Evolutionary conservation across 2,113 vertebrate species (phyloP), one percentile per base, ranked within the genome.

Genomic region (Nothocercus julius): DNA sequence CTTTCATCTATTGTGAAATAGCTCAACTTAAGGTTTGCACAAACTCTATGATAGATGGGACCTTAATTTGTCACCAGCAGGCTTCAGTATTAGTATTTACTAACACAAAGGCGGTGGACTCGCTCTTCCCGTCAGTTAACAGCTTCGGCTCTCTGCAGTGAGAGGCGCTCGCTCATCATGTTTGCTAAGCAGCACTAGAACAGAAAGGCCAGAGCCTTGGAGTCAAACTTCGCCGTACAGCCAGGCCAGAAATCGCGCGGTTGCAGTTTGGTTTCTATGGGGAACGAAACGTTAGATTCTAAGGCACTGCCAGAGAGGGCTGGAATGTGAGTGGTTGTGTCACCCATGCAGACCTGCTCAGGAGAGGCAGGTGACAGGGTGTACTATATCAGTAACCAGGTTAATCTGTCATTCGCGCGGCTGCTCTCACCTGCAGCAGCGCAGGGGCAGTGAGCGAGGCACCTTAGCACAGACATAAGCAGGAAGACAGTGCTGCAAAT

Each of bases 1-100:
- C 13, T 82, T 75, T 47, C 32, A 47, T 7, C 69, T 89, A 38
- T 73, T 89, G 83, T 0, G 0, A 92, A 91, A 91, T 11, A 73
- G 38, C 5, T 69, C 69, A 53, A 24, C 24, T 14, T 56, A 59
- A 6, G 1, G 18, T 1, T 70, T 0, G 0, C 20, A 54, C 73
- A 76, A 44, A 64, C 17, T 9, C 16, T 38, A 0, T 5, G 24
- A 56, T 6, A 17, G 30, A 69, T 12, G 13, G 40, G 21, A 49
- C 16, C 20, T 53, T 56, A 34, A 61, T 19, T 58, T 90, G 32
- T 40, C 58, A 66, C 54, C 32, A 36, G 45, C 6, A 22, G 51
- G 14, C 38, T 93, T 45, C 80, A 61, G 66, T 25, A 17, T 15
- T 7, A 56, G 17, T 13, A 28, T 0, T 2, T 8, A 44, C 24